phyloP scores from a whole-genome alignment of 1,140 invertebrate genomes.

The Microvelia longipes region DNA sequence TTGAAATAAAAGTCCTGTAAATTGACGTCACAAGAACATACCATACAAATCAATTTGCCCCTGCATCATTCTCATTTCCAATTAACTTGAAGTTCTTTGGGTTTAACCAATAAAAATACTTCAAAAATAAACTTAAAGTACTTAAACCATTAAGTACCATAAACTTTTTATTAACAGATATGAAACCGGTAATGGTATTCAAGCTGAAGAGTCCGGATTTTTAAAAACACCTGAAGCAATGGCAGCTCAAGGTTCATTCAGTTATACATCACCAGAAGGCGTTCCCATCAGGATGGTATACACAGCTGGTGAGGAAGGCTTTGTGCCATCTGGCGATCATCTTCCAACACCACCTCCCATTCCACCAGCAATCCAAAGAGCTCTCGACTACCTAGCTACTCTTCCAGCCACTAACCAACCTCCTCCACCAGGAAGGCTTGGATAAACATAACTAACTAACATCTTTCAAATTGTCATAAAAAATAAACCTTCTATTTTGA shows the following conservation, averaged over 20 bases:
- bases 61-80: no score
- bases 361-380: conserved; percentile 28
- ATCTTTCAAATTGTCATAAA: no score
- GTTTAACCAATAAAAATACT: no score
- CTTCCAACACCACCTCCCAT: conserved; percentile 18
- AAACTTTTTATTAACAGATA: no score
- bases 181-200: conserved; percentile 56
- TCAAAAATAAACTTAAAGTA: no score
- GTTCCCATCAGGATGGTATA: conserved; percentile 8
- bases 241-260: conserved; percentile 44
- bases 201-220: conserved; percentile 39
- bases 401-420: conserved; percentile 5
- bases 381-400: conserved; percentile 29
- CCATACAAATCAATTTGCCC: no score
- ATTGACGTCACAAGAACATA: no score
- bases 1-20: no score
- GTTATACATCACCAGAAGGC: conserved; percentile 36
- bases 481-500: no score
- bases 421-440: neutral
- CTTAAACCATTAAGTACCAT: no score
- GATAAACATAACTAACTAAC: no score
- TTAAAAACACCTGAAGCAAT: conserved; percentile 24
- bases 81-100: no score
- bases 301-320: conserved; percentile 16
- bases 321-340: conserved; percentile 14